These are phyloP conservation scores for Cynodonichthys magdalenae DNA, from an alignment of 2,797 vertebrate genomes.

Conservation along the genomic window DNA sequence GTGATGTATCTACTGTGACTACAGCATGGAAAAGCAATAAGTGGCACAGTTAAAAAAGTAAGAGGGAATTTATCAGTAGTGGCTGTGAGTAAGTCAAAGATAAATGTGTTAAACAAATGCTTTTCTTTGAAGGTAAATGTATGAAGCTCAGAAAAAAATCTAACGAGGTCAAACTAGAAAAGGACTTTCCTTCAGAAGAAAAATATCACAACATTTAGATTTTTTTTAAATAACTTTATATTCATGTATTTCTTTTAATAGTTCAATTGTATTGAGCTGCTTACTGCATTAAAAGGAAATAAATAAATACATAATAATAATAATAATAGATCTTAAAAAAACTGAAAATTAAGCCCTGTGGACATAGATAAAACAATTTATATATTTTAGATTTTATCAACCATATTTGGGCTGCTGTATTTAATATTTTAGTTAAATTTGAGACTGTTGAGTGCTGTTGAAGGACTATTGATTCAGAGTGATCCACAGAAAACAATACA, in stretches of 20 bases:
- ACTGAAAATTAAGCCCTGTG: no score
- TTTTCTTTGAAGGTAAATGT: conserved; percentile 65
- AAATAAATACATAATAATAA: no score
- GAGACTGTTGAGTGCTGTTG: neutral
- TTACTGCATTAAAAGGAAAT: no score
- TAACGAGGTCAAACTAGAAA: conserved; percentile 63
- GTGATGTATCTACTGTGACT: conserved; percentile 65
- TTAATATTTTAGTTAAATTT: neutral
- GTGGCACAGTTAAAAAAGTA: conserved; percentile 70
- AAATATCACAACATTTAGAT: conserved; percentile 8
- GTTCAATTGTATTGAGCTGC: no score
- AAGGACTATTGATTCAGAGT: conserved; percentile 1
- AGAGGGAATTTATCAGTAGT: conserved; percentile 64
- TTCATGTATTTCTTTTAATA: no score
- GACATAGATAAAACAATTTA: no score
- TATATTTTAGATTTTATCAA: no score
- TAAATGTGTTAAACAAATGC: conserved; percentile 72
- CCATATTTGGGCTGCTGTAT: no score
- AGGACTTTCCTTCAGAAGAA: conserved; percentile 29
- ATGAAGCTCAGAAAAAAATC: conserved; percentile 38
- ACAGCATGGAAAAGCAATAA: conserved; percentile 63
- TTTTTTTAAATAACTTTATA: neutral
- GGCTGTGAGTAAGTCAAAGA: conserved; percentile 46
- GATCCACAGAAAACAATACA: neutral
- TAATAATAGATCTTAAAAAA: no score